Evolutionary conservation across 2,113 vertebrate species (phyloP).

Genomic region (Chelonoidis abingdonii): DNA sequence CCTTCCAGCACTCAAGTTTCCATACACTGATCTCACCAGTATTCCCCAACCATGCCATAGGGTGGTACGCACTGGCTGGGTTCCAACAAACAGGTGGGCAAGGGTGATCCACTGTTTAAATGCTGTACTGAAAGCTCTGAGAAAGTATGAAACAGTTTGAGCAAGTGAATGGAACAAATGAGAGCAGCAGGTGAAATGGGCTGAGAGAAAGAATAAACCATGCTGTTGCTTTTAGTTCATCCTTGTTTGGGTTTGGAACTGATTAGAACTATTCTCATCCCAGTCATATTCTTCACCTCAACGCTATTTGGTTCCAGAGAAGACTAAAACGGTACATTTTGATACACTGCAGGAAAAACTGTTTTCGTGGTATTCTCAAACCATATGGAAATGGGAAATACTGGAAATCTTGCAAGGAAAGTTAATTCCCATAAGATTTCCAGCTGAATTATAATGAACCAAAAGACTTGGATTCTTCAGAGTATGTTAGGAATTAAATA

Average conservation of each 20-base stretch:
- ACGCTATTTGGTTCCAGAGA: background rate
- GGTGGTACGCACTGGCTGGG: background rate
- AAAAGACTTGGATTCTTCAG: accelerated
- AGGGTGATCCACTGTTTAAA: background rate
- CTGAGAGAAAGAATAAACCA: background rate
- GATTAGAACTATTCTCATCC: background rate
- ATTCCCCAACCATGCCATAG: background rate
- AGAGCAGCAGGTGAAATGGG: background rate
- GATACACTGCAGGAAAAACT: background rate
- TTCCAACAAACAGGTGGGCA: too few relatives aligned
- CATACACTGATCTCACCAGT: accelerated
- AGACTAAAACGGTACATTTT: background rate
- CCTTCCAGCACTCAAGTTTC: background rate
- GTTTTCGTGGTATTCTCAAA: background rate
- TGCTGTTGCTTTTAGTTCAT: background rate
- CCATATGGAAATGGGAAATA: background rate
- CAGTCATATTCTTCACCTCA: background rate
- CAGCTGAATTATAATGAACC: background rate
- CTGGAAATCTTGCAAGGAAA: background rate
- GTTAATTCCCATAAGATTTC: background rate
- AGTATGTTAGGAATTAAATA: background rate
- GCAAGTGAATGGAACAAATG: background rate
- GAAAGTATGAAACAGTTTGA: background rate
- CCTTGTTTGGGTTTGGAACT: background rate
- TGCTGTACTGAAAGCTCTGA: background rate